Conservation (phyloP, 2,113 vertebrate species). For the Diadophis punctatus region DNA sequence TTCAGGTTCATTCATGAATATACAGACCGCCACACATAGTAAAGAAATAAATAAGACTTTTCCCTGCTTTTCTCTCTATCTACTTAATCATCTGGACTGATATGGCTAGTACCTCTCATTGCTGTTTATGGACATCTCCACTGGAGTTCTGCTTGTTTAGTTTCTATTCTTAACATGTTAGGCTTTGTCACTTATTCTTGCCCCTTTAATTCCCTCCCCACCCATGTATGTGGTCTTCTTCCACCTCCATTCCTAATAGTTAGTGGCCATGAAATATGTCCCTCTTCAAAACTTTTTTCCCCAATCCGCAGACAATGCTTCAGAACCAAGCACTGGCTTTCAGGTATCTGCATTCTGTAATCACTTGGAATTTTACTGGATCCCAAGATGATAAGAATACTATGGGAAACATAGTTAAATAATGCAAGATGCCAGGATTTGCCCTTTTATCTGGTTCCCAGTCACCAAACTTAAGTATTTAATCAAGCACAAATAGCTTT, state of each 20-base stretch:
- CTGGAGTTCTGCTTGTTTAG: neutral
- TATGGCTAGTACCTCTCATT: neutral
- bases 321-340: neutral
- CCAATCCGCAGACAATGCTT: neutral
- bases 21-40: neutral
- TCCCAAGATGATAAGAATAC: neutral
- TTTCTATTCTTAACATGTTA: neutral
- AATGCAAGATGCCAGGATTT: neutral
- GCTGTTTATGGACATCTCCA: neutral
- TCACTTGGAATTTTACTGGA: neutral
- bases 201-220: neutral
- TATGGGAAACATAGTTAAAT: neutral
- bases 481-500: neutral
- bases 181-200: neutral
- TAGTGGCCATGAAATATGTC: neutral
- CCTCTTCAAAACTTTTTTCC: neutral
- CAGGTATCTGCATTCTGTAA: neutral
- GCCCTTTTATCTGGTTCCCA: neutral
- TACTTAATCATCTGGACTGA: neutral
- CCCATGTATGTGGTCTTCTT: neutral
- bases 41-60: neutral
- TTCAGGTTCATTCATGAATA: neutral
- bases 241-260: neutral
- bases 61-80: neutral
- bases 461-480: neutral